These are phyloP conservation scores for Melanotus villosus DNA, from an alignment of 2,888 invertebrate species.

Conservation along the genomic window DNA sequence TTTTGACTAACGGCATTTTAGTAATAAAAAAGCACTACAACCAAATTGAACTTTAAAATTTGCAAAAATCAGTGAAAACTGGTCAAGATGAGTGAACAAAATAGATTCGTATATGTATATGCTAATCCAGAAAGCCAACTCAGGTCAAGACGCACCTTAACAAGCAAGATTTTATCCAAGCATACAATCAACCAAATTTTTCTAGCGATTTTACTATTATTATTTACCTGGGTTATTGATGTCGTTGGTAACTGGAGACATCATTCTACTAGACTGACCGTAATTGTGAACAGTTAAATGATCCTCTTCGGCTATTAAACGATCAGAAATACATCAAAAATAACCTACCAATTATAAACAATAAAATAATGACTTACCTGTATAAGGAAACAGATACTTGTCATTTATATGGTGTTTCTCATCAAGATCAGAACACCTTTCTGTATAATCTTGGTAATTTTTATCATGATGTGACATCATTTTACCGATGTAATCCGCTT, in stretches of 20 bases:
- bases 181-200: background rate
- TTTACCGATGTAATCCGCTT: slow-evolving; percentile 63
- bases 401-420: slow-evolving; percentile 82
- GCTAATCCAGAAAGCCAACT: too few relatives aligned
- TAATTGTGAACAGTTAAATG: slow-evolving; percentile 68
- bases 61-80: too few relatives aligned
- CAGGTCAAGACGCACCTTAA: too few relatives aligned
- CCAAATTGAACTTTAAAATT: too few relatives aligned
- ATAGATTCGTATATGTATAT: too few relatives aligned
- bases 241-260: slow-evolving; percentile 68
- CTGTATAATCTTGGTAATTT: slow-evolving; percentile 72
- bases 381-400: slow-evolving; percentile 88
- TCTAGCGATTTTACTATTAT: too few relatives aligned
- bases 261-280: slow-evolving; percentile 59
- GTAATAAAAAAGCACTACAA: too few relatives aligned
- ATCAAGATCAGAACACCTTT: slow-evolving; percentile 79
- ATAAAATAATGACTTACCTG: slow-evolving; percentile 72
- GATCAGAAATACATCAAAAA: background rate
- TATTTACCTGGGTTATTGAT: slow-evolving; percentile 71
- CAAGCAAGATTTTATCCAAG: too few relatives aligned
- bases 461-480: slow-evolving; percentile 64
- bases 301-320: slow-evolving; percentile 79
- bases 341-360: background rate
- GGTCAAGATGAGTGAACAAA: too few relatives aligned
- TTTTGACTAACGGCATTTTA: too few relatives aligned